Conservation (phyloP, 2,797 vertebrate genomes). For the Alfaro cultratus region DNA sequence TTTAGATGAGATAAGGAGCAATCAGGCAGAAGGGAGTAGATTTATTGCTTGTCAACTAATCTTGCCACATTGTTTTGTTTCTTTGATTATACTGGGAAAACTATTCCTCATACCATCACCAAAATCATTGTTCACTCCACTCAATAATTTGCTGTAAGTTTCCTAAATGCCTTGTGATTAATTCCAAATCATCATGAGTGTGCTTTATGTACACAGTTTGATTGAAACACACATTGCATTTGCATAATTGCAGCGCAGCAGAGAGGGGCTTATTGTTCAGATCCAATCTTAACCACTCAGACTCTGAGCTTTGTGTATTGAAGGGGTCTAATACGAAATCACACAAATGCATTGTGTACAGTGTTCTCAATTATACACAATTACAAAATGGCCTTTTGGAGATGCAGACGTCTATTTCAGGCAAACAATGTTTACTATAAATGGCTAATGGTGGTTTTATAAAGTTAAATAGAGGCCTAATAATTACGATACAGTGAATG, state of each 20-base stretch:
- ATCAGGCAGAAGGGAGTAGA: conserved; percentile 43
- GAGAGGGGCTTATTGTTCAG: conserved; percentile 72
- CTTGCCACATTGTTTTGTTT: conserved; percentile 55
- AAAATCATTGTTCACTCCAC: conserved; percentile 54
- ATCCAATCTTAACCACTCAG: conserved; percentile 78
- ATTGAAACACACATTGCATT: conserved; percentile 76
- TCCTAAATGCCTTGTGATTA: conserved; percentile 74
- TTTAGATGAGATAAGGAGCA: conserved; percentile 40
- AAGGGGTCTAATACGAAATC: conserved; percentile 72
- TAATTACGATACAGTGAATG: conserved; percentile 43
- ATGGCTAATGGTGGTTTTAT: conserved; percentile 66
- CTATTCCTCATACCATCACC: conserved; percentile 54
- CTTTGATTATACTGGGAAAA: conserved; percentile 54
- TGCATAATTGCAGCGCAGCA: conserved; percentile 71
- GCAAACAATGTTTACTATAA: conserved; percentile 69
- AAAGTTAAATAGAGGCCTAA: conserved; percentile 61
- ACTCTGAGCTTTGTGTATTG: conserved; percentile 71
- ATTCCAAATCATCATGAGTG: conserved; percentile 72
- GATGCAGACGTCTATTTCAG: conserved; percentile 68
- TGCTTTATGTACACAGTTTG: conserved; percentile 70
- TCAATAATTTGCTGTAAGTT: conserved; percentile 71
- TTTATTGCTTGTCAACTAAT: conserved; percentile 62
- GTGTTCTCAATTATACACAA: conserved; percentile 76
- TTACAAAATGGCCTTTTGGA: conserved; percentile 71
- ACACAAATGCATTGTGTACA: conserved; percentile 74